A percentile compares a stretch with the other conserved stretches of the same genome.
Evolutionary conservation across 1,140 invertebrate species (phyloP).

Genomic region (Drosophila suzukii): DNA sequence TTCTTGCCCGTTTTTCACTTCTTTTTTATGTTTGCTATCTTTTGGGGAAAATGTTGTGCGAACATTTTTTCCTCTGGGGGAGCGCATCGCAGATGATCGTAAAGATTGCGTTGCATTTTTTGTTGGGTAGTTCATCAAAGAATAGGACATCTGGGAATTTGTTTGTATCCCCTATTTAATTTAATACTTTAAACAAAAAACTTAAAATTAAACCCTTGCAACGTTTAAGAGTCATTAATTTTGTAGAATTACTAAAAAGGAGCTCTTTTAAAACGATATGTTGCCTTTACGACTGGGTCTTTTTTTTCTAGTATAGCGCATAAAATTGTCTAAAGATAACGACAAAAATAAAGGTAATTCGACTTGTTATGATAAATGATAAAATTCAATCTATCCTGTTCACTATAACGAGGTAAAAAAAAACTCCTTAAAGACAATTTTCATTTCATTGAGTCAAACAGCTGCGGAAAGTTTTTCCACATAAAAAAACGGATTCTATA

Average conservation of each 20-base stretch:
- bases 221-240: background rate
- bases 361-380: too few species aligned
- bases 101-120: constrained; percentile 16
- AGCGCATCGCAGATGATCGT: constrained; percentile 8
- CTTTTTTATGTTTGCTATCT: constrained; percentile 60
- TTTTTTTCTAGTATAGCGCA: background rate
- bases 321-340: background rate
- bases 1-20: constrained; percentile 18
- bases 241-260: background rate
- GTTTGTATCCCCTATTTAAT: constrained; percentile 15
- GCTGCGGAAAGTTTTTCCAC: constrained; percentile 46
- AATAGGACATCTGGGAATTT: constrained; percentile 12
- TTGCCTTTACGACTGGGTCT: background rate
- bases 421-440: constrained; percentile 22
- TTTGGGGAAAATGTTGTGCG: constrained; percentile 59
- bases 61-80: constrained; percentile 31
- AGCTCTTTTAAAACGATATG: background rate
- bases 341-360: background rate
- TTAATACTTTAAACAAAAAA: constrained; percentile 7
- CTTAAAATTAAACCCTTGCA: background rate
- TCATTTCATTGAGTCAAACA: constrained; percentile 35
- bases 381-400: background rate
- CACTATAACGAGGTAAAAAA: constrained; percentile 9
- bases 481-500: constrained; percentile 63
- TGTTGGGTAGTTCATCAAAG: background rate